A percentile compares a stretch with the other conserved stretches of the same genome.
phyloP scores from a whole-genome alignment of 2,888 invertebrate genomes.

The Myopa testacea region DNA sequence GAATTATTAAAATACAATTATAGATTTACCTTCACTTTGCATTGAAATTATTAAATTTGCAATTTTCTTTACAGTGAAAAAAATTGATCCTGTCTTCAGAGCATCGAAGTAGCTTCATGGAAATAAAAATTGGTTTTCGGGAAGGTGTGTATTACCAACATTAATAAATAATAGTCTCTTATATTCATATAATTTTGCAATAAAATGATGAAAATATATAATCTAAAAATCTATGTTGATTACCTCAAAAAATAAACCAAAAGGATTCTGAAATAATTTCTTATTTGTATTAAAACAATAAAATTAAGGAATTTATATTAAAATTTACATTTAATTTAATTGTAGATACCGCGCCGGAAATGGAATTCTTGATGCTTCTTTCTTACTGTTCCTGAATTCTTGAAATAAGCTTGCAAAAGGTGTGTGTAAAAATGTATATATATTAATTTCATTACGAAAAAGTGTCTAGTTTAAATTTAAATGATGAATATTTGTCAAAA shows the following conservation, averaged over 20 bases:
- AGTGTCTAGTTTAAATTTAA: not conserved
- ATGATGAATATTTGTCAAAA: slow-evolving; percentile 40
- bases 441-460: not conserved
- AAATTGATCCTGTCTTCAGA: not conserved
- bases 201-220: slow-evolving; percentile 42
- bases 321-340: not conserved
- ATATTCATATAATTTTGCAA: not conserved
- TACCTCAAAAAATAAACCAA: slow-evolving; percentile 45
- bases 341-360: not conserved
- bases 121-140: no score
- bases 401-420: not conserved
- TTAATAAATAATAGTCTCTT: slow-evolving; percentile 4
- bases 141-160: not conserved
- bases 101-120: not conserved
- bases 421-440: not conserved
- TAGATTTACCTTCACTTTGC: not conserved
- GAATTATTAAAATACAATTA: not conserved
- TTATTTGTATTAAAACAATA: not conserved
- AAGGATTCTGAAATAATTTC: slow-evolving; percentile 45
- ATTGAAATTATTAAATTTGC: not conserved
- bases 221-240: slow-evolving; percentile 46
- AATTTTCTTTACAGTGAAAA: not conserved
- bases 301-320: not conserved
- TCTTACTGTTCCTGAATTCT: no score
- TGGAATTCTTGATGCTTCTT: no score